Evolutionary conservation across 2,113 vertebrate genomes (phyloP).

Genomic region (Delphinapterus leucas): DNA sequence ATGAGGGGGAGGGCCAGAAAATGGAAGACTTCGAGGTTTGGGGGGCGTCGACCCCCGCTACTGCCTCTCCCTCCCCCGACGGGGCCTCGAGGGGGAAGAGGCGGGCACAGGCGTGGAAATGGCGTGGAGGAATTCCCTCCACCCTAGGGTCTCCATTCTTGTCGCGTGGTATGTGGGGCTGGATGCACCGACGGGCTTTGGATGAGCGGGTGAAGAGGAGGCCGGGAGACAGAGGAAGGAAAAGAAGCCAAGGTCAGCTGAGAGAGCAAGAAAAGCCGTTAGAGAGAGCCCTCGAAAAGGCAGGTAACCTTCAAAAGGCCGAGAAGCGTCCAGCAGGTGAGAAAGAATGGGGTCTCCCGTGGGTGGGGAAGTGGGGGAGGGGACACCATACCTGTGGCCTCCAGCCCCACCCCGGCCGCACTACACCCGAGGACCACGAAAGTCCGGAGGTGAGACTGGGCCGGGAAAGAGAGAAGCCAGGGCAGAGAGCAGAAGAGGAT

Average conservation of each 20-base stretch:
- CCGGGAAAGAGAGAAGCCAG: neutral
- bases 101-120: conserved; percentile 58
- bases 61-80: conserved; percentile 69
- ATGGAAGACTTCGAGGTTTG: conserved; percentile 73
- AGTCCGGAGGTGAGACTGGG: neutral
- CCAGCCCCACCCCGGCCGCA: neutral
- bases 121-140: neutral
- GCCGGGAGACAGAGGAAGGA: neutral
- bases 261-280: neutral
- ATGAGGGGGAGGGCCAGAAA: conserved; percentile 43
- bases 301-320: neutral
- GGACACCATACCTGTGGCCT: neutral
- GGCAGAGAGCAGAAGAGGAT: neutral
- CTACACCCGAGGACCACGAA: neutral
- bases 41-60: conserved; percentile 72
- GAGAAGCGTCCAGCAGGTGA: neutral
- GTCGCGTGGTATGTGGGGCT: neutral
- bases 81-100: conserved; percentile 58
- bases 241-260: neutral
- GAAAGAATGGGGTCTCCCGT: neutral
- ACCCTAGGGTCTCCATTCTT: neutral
- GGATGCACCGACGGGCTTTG: neutral
- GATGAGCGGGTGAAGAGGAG: neutral
- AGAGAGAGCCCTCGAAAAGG: neutral
- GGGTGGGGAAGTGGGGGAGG: no score